Evolutionary conservation across 2,888 invertebrate genomes (phyloP), one percentile per base, ranked within the genome.

Genomic region (Lithophane semibrunnea): DNA sequence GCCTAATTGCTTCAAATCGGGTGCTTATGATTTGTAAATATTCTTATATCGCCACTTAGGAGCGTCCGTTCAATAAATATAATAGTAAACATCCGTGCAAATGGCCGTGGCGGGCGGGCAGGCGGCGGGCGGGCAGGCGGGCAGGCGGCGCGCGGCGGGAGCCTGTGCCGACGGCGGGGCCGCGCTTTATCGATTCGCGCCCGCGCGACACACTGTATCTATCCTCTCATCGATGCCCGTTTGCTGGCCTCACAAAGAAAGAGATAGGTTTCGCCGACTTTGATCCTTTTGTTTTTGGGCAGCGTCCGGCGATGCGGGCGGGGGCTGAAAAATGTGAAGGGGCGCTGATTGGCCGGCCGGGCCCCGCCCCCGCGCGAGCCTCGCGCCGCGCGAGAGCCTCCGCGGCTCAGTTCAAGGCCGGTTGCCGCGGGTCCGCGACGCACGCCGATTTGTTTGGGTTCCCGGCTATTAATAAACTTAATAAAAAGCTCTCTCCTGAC

Each of bases 271-370:
- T 96, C 96, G 95, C 95, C 94, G 96, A 96, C 96, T 96, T 96
- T 96, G 96, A 96, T 96, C 96, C 96, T 96, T 96, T 96, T 96
- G 96, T 96, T 96, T 96, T 96, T 96, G 96, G 96, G 96, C 96
- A 96, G 96, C 95, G 96, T 96, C 96, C 96, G 95, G 96, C 95
- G 94, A 93, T 92, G 94, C 95, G 95, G 96, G 96, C 95, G 96
- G 96, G 96, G 96, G 96, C 95, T 94, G 95, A 96, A 96, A 96
- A 96, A 96, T 95, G 94, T 94, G 94, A 93, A 94, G 95, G 96
- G 95, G 94, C 95, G 94, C 96, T 96, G 96, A 96, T 96, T 96
- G 96, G 96, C 95, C 94, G 92, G 90, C 90, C 86, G 89, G 88
- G 94, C 91, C 91, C 94, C 94, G 95, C 95, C 95, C 93, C 94